Base-by-base conservation (phyloP, 2,888 invertebrate species). In the Cryptocephalus primarius region DNA sequence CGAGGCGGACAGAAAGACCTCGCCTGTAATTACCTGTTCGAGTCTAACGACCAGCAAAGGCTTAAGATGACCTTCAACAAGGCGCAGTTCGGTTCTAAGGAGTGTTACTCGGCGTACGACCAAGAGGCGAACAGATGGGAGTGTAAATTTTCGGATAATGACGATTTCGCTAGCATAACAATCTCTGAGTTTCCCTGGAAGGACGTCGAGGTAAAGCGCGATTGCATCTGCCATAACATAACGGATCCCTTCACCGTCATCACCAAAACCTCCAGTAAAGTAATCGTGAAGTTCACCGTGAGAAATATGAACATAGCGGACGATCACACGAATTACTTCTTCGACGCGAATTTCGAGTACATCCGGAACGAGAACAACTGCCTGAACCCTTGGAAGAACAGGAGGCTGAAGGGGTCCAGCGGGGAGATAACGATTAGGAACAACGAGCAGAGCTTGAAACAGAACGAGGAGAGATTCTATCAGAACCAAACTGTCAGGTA, bases 261-360 rank as follows among this genome's bases (percentile, higher is more conserved):
- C 53, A 82, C 83, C 14, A 73, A 86, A 51, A 82, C 84, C 10
- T 80, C 85, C 1, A 76, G 78, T 42, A 77, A 80, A 46, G 78
- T 88, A 8, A 81, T 85, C 65, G 76, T 88, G 0, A 82, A 80
- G 61, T 87, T 88, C 63, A 78, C 81, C 13, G 79, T 88, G 8
- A 80, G 80, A 10, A 76, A 82, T 65, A 87, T 90, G 89, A 82
- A 83, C 69, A 82, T 86, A 47, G 82, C 84, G 8, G 84, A 88
- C 68, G 85, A 88, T 71, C 85, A 86, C 61, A 77, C 82, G 47
- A 82, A 85, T 63, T 87, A 86, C 68, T 79, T 80, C 63, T 86
- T 88, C 69, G 87, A 88, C 60, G 84, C 82, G 0, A 80, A 79
- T 63, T 83, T 80, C 58, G 81, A 82, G 62, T 83, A 82, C 65